phyloP scores from a whole-genome alignment of 2,113 vertebrate genomes.

The Geothlypis trichas region DNA sequence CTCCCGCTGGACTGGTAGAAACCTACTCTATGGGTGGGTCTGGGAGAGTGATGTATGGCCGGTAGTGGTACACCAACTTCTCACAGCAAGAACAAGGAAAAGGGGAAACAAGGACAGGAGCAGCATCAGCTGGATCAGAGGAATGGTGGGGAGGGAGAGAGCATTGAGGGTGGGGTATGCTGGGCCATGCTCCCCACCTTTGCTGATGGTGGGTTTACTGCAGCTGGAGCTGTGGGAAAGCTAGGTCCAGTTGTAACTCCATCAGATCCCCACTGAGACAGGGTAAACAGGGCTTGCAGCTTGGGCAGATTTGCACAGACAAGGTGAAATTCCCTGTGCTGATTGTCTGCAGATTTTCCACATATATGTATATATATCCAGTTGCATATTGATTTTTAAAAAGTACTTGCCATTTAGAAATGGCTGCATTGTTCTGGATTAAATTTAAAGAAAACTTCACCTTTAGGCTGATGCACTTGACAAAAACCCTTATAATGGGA shows the following conservation, averaged over 20 bases:
- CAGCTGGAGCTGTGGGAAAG: background rate
- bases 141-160: background rate
- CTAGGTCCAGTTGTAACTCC: background rate
- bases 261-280: background rate
- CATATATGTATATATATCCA: background rate
- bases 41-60: fast-evolving
- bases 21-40: background rate
- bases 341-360: background rate
- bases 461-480: background rate
- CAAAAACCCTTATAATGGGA: background rate
- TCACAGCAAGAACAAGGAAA: background rate
- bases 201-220: fast-evolving
- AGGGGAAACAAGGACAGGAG: background rate
- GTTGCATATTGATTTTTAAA: background rate
- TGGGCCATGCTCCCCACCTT: background rate
- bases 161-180: fast-evolving
- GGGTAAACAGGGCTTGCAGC: background rate
- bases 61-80: background rate
- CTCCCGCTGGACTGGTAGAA: background rate
- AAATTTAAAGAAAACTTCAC: background rate
- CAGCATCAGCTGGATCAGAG: background rate
- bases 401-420: background rate
- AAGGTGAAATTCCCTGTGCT: background rate
- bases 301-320: background rate
- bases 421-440: background rate